Percentiles rank a stretch among this genome's conserved stretches.
These are phyloP conservation scores for Corythornis madagascariensis DNA, from an alignment of 2,113 vertebrate species.

Conservation along the genomic window DNA sequence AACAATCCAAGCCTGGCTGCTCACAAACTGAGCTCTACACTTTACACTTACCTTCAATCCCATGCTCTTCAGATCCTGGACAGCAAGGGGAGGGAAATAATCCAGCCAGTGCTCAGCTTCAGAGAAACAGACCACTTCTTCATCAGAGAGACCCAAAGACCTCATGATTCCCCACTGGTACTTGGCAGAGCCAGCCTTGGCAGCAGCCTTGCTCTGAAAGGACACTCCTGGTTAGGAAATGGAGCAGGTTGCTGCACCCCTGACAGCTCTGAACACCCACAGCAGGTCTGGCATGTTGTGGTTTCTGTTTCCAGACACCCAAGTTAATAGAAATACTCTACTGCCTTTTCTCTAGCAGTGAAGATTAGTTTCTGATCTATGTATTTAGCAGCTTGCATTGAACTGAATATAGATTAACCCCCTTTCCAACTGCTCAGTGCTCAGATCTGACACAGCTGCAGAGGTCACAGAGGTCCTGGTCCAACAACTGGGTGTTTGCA, in stretches of 20 bases:
- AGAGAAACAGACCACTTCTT: conserved; percentile 88
- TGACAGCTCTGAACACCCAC: not conserved
- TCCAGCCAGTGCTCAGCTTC: conserved; percentile 94
- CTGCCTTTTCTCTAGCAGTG: not conserved
- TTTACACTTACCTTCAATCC: conserved; percentile 87
- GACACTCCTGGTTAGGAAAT: not conserved
- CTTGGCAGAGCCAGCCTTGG: conserved; percentile 86
- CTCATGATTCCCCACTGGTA: conserved; percentile 98
- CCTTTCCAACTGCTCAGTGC: not conserved
- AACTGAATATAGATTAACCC: fast-evolving
- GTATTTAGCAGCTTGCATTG: not conserved
- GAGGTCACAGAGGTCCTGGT: not conserved
- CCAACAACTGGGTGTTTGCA: not conserved
- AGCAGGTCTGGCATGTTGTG: fast-evolving
- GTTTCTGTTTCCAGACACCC: not conserved
- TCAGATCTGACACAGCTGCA: not conserved
- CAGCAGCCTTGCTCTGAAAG: conserved; percentile 90
- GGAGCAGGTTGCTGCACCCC: fast-evolving
- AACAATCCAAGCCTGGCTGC: not conserved
- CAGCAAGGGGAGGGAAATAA: conserved; percentile 92
- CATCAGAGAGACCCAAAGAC: conserved; percentile 88
- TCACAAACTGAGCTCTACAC: fast-evolving
- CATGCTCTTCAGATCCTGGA: conserved; percentile 92
- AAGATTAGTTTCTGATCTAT: not conserved
- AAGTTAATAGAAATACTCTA: not conserved